Evolutionary conservation across 2,888 invertebrate species (phyloP).

Genomic region (Plutella xylostella): DNA sequence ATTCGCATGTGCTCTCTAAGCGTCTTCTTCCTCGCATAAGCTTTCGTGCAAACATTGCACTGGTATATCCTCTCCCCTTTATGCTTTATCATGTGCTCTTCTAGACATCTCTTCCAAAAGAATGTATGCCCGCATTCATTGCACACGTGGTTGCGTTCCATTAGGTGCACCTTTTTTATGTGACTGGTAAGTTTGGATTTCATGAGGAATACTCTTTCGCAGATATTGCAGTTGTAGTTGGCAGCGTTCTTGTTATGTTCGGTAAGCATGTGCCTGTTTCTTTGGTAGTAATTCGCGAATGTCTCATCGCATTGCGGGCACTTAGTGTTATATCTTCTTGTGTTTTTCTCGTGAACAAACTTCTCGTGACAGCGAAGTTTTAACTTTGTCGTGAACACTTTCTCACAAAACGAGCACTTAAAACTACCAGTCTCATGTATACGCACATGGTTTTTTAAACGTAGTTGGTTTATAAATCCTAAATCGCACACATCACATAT

Average conservation of each 20-base stretch:
- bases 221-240: constrained; percentile 53
- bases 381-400: constrained; percentile 37
- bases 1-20: constrained; percentile 19
- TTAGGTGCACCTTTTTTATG: constrained; percentile 56
- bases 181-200: constrained; percentile 50
- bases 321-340: constrained; percentile 39
- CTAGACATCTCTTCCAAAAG: constrained; percentile 63
- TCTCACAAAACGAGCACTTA: constrained; percentile 51
- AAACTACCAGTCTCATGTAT: constrained; percentile 45
- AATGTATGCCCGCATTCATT: constrained; percentile 61
- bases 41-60: constrained; percentile 46
- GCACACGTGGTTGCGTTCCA: constrained; percentile 58
- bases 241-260: constrained; percentile 45
- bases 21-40: constrained; percentile 49
- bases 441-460: constrained; percentile 34
- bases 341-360: constrained; percentile 42
- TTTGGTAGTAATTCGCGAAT: constrained; percentile 49
- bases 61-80: constrained; percentile 45
- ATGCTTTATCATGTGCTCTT: constrained; percentile 62
- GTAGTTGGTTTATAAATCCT: constrained; percentile 41
- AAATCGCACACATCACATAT: constrained; percentile 38
- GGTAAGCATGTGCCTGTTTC: constrained; percentile 51
- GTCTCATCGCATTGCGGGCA: constrained; percentile 48
- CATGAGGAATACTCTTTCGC: constrained; percentile 38
- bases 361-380: constrained; percentile 52